These are phyloP conservation scores for Microcebus jonahi DNA, from an alignment of 2,113 vertebrate species.

Conservation along the genomic window DNA sequence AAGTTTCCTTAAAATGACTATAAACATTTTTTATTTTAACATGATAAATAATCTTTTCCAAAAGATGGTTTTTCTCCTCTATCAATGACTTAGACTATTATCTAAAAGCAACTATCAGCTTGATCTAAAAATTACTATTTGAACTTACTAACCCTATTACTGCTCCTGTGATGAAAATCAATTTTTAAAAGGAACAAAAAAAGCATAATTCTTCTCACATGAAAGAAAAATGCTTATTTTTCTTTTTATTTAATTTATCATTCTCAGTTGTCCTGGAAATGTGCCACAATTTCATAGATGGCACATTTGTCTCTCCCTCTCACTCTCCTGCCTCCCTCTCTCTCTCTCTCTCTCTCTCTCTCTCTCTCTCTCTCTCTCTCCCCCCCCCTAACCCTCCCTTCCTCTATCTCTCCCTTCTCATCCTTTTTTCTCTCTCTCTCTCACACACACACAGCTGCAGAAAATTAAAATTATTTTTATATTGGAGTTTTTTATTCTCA, in stretches of 20 bases:
- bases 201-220: neutral
- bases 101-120: neutral
- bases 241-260: slow-evolving; percentile 38
- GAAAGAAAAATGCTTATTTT: slow-evolving; percentile 38
- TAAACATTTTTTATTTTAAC: slow-evolving; percentile 23
- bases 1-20: slow-evolving; percentile 12
- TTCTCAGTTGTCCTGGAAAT: slow-evolving; percentile 31
- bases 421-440: neutral
- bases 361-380: neutral
- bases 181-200: neutral
- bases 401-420: neutral
- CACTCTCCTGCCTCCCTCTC: neutral
- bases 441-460: neutral
- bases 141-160: neutral
- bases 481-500: slow-evolving; percentile 60
- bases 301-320: neutral
- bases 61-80: neutral
- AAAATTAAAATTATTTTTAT: slow-evolving; percentile 63
- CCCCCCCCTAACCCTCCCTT: neutral
- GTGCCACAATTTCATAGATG: slow-evolving; percentile 28
- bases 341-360: too few relatives aligned
- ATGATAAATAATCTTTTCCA: neutral
- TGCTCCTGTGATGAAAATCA: slow-evolving; percentile 40
- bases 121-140: slow-evolving; percentile 43
- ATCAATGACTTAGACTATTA: neutral